These are phyloP conservation scores for Drosophila willistoni DNA, from an alignment of 1,140 invertebrate genomes.

Conservation along the genomic window DNA sequence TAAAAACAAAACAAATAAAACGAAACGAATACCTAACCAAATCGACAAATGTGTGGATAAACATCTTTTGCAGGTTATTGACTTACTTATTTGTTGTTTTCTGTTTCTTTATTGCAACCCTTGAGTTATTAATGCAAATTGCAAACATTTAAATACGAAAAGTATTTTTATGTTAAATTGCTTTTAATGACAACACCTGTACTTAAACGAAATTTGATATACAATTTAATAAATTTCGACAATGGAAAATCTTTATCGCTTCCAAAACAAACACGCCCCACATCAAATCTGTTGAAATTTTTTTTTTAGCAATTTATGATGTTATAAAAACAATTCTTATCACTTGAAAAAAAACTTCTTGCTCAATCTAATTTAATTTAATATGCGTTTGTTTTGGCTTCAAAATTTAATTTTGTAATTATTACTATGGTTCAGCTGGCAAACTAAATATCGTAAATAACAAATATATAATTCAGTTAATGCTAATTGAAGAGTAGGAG, in stretches of 20 bases:
- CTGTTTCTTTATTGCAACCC: not conserved
- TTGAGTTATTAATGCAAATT: not conserved
- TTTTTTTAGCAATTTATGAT: no score
- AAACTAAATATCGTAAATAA: not conserved
- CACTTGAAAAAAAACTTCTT: no score
- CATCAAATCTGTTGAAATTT: no score
- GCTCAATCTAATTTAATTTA: no score
- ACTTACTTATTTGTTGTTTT: not conserved
- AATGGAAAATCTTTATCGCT: no score
- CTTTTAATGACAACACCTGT: not conserved
- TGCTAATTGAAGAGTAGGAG: constrained; percentile 35
- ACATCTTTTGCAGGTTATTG: constrained; percentile 8
- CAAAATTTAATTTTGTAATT: not conserved
- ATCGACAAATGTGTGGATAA: constrained; percentile 14
- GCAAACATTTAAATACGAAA: not conserved
- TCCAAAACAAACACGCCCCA: no score
- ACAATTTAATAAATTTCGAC: no score
- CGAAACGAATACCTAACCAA: not conserved
- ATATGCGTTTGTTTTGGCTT: no score
- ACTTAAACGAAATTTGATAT: no score
- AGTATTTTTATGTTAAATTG: no score
- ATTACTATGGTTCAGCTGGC: not conserved
- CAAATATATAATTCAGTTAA: constrained; percentile 29
- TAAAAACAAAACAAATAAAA: constrained; percentile 1
- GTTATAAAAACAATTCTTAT: no score